These are phyloP conservation scores for Tachysurus fulvidraco DNA, from an alignment of 2,113 vertebrate species.

Conservation along the genomic window DNA sequence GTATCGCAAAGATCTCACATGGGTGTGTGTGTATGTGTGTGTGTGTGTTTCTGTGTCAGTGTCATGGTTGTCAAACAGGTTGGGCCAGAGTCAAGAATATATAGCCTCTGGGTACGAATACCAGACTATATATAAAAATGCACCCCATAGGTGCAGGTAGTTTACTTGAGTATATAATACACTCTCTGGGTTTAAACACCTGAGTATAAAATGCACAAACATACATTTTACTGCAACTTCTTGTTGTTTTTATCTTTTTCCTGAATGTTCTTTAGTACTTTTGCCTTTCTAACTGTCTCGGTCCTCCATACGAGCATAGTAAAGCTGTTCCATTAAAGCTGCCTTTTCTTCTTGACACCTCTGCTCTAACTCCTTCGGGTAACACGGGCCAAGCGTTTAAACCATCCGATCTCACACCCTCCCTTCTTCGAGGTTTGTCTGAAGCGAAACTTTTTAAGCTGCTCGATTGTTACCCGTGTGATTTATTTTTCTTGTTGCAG, in stretches of 20 bases:
- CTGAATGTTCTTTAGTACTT: neutral
- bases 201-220: neutral
- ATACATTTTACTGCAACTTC: too few relatives aligned
- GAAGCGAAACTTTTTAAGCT: neutral
- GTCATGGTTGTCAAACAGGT: constrained; percentile 16
- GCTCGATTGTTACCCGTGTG: neutral
- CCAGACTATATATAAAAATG: neutral
- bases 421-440: neutral
- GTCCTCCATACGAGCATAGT: too few relatives aligned
- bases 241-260: too few relatives aligned
- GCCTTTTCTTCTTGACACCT: too few relatives aligned
- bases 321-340: neutral
- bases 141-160: too few relatives aligned
- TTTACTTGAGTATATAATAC: neutral
- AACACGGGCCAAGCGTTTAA: too few relatives aligned
- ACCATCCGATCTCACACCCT: neutral
- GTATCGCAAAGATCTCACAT: neutral
- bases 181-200: neutral
- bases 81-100: neutral
- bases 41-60: neutral
- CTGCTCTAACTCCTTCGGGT: neutral
- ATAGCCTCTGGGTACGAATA: neutral
- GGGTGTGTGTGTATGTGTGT: neutral
- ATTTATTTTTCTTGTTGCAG: neutral
- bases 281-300: neutral